Evolutionary conservation across 2,113 vertebrate genomes (phyloP).

Genomic region (Prionailurus bengalensis): DNA sequence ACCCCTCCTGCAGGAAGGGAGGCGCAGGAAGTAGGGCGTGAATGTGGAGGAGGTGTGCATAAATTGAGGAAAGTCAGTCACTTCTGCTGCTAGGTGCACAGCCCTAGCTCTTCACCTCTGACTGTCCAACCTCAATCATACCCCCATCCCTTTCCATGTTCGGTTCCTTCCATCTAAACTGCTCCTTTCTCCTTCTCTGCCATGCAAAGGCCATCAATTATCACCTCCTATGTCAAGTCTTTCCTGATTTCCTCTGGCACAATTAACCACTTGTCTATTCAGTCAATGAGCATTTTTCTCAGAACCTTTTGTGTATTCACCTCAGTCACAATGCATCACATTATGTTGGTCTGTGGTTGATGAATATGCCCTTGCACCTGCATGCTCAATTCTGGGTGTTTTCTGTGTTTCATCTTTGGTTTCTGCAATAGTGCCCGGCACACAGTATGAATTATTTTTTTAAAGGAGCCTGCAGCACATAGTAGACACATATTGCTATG

Average conservation of each 20-base stretch:
- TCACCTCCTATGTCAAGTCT: neutral
- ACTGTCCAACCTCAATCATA: neutral
- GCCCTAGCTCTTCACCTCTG: neutral
- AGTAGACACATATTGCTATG: neutral
- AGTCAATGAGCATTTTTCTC: neutral
- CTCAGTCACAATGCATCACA: neutral
- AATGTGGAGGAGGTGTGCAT: fast-evolving
- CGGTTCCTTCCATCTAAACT: neutral
- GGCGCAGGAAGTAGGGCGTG: fast-evolving
- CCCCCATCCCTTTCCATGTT: neutral
- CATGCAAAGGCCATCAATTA: neutral
- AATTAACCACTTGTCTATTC: neutral
- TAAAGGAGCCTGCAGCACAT: neutral
- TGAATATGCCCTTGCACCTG: neutral
- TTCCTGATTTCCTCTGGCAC: neutral
- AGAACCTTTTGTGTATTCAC: neutral
- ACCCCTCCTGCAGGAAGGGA: no score
- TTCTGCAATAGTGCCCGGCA: neutral
- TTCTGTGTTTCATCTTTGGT: neutral
- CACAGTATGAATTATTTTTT: neutral
- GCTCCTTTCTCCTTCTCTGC: neutral
- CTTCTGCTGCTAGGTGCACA: neutral
- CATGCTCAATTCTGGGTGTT: neutral
- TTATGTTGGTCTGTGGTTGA: neutral
- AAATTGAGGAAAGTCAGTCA: neutral